Conservation (phyloP, 2,113 vertebrate species). For the Lagopus muta region DNA sequence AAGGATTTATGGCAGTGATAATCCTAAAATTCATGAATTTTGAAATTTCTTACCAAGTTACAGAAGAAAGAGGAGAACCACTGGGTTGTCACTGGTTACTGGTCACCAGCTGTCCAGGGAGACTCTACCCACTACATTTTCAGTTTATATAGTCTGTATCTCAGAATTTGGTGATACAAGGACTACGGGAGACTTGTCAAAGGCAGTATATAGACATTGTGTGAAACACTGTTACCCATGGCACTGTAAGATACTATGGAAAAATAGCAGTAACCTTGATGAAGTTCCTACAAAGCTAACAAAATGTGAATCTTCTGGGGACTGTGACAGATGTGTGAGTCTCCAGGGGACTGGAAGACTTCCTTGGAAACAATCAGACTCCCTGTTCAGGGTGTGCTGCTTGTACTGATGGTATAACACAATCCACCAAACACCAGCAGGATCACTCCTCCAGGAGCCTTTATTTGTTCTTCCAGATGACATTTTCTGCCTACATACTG, state of each 20-base stretch:
- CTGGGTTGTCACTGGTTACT: background rate
- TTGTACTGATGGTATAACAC: background rate
- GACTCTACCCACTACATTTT: background rate
- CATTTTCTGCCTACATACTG: background rate
- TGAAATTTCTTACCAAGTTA: background rate
- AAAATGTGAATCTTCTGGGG: background rate
- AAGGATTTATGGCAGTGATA: background rate
- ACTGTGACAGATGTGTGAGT: background rate
- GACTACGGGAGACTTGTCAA: background rate
- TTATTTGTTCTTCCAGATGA: background rate
- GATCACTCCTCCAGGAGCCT: background rate
- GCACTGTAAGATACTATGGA: background rate
- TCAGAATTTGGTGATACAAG: accelerated
- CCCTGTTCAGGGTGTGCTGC: background rate
- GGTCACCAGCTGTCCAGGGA: background rate
- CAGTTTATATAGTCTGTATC: background rate
- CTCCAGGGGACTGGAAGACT: background rate
- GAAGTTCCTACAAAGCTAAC: accelerated
- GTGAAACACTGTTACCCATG: accelerated
- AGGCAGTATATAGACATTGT: background rate
- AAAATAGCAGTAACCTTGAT: background rate
- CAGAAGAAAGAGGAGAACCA: background rate
- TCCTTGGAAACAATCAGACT: background rate
- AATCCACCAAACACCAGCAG: background rate
- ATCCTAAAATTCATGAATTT: background rate